phyloP scores from a whole-genome alignment of 2,113 vertebrate species.

The Carollia perspicillata region DNA sequence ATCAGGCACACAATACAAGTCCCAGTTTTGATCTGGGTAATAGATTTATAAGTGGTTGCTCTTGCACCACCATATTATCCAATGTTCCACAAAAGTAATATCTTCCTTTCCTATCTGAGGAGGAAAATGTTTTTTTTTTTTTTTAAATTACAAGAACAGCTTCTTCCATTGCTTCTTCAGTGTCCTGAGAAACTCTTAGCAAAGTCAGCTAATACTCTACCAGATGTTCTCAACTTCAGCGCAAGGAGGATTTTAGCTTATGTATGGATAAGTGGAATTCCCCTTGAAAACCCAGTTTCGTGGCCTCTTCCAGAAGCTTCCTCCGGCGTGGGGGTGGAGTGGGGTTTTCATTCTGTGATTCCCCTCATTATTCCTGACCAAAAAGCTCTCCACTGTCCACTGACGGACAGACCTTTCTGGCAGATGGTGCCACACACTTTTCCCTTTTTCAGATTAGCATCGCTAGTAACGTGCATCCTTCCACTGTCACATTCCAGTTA shows the following conservation, averaged over 20 bases:
- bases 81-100: not conserved
- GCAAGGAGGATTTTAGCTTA: slow-evolving; percentile 6
- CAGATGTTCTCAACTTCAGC: not conserved
- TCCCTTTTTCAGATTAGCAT: not conserved
- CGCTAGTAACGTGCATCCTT: not conserved
- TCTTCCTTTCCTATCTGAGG: not conserved
- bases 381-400: not conserved
- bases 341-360: not conserved
- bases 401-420: not conserved
- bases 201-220: not conserved
- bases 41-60: not conserved
- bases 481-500: not conserved
- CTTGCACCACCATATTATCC: not conserved
- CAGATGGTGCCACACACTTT: not conserved
- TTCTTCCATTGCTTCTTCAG: not conserved
- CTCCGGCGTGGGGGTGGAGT: not conserved
- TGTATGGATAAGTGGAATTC: not conserved
- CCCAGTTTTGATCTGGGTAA: not conserved
- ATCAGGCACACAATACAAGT: not conserved
- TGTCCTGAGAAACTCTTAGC: not conserved
- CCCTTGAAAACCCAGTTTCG: not conserved
- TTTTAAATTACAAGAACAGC: not conserved
- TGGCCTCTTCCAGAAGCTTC: not conserved
- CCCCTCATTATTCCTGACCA: not conserved
- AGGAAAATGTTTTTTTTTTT: not conserved